Evolutionary conservation across 2,888 invertebrate species (phyloP).

Genomic region (Tetranychus piercei): DNA sequence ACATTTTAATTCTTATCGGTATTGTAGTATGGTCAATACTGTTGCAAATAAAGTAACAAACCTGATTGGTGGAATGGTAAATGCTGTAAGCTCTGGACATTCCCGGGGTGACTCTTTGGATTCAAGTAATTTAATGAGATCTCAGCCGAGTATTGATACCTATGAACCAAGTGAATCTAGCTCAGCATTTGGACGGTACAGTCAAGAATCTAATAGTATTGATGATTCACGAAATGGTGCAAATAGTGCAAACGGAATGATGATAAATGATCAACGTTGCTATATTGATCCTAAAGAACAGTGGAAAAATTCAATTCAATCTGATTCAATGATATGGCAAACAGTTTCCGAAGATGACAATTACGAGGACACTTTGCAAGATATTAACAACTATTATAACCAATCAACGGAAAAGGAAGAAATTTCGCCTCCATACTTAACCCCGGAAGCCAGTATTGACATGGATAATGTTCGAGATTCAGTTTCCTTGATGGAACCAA

Average conservation of each 20-base stretch:
- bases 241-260: neutral
- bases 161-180: neutral
- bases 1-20: neutral
- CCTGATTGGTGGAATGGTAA: neutral
- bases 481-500: neutral
- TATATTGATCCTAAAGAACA: slow-evolving; percentile 15
- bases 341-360: slow-evolving; percentile 18
- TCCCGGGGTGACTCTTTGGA: neutral
- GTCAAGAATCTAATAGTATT: neutral
- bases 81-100: neutral
- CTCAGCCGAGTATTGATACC: neutral
- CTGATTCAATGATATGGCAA: slow-evolving; percentile 17
- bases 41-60: neutral
- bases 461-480: neutral
- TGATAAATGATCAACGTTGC: neutral
- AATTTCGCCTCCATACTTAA: slow-evolving; percentile 16
- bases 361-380: slow-evolving; percentile 15
- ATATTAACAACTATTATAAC: neutral
- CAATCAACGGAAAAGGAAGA: slow-evolving; percentile 10
- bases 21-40: neutral
- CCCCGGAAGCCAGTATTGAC: slow-evolving; percentile 17
- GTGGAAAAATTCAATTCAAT: slow-evolving; percentile 15
- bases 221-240: neutral
- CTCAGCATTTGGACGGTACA: neutral
- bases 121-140: neutral